phyloP scores from a whole-genome alignment of 2,797 vertebrate species.

The Megaceryle alcyon region DNA sequence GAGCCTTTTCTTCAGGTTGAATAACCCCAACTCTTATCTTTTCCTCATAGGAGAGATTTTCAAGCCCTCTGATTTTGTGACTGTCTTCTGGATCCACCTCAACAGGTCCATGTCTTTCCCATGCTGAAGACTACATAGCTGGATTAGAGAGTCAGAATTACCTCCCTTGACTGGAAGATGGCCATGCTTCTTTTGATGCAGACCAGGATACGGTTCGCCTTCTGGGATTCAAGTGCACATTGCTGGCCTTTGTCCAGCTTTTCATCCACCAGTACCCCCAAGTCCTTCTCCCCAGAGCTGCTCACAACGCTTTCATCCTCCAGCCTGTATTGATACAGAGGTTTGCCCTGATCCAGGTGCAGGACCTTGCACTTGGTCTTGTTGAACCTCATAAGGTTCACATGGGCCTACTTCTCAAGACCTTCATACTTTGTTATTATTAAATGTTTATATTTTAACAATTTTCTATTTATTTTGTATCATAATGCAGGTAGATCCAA shows the following conservation, averaged over 20 bases:
- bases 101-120: not conserved
- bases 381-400: not conserved
- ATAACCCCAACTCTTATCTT: not conserved
- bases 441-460: not conserved
- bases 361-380: not conserved
- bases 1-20: not conserved
- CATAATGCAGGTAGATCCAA: not conserved
- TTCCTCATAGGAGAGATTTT: not conserved
- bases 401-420: not conserved
- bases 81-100: not conserved
- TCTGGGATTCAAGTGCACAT: not conserved
- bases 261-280: not conserved
- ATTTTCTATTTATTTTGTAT: not conserved
- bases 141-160: not conserved
- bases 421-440: rapidly evolving
- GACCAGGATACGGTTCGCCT: too few species aligned
- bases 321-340: not conserved
- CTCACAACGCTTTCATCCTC: not conserved
- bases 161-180: too few species aligned
- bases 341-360: too few species aligned
- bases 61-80: not conserved
- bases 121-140: not conserved
- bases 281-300: not conserved
- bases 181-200: not conserved
- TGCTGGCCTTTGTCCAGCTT: not conserved